Conservation (phyloP, 2,888 invertebrate genomes). For the Drosophila prolongata region DNA sequence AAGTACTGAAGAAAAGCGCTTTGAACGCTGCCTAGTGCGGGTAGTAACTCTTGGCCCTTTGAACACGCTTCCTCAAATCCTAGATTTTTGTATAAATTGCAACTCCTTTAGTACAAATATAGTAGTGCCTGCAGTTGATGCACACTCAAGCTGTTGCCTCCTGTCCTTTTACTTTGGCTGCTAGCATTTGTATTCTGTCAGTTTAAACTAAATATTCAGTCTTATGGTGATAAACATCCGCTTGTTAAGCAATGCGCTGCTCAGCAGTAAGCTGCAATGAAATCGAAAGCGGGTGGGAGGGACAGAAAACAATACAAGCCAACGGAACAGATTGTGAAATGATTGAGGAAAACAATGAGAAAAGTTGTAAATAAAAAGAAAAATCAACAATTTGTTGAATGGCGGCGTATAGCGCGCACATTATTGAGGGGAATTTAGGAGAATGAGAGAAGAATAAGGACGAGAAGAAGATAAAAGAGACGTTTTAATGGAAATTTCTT, state of each 20-base stretch:
- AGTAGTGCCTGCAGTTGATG: constrained; percentile 12
- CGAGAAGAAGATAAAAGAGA: constrained; percentile 77
- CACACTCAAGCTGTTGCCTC: constrained; percentile 23
- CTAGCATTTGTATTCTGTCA: constrained; percentile 48
- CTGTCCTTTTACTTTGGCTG: constrained; percentile 22
- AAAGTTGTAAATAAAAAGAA: constrained; percentile 34
- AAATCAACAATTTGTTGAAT: constrained; percentile 62
- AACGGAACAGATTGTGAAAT: constrained; percentile 32
- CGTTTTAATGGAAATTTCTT: constrained; percentile 78
- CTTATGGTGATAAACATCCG: constrained; percentile 84
- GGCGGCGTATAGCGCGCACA: constrained; percentile 65
- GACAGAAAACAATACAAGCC: constrained; percentile 32
- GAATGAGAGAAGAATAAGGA: constrained; percentile 52
- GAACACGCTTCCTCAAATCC: constrained; percentile 30
- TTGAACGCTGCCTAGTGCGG: constrained; percentile 26
- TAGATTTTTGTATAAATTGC: constrained; percentile 25
- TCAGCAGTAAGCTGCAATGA: constrained; percentile 81
- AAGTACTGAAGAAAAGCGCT: constrained; percentile 9
- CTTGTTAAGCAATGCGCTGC: constrained; percentile 84
- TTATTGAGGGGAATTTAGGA: constrained; percentile 9
- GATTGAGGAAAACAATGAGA: constrained; percentile 27
- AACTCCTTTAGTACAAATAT: constrained; percentile 16
- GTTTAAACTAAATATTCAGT: constrained; percentile 84
- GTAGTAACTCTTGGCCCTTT: constrained; percentile 47
- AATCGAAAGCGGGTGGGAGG: constrained; percentile 42